Base-by-base conservation (phyloP, 1,140 invertebrate genomes). In the Daktulosphaira vitifoliae region DNA sequence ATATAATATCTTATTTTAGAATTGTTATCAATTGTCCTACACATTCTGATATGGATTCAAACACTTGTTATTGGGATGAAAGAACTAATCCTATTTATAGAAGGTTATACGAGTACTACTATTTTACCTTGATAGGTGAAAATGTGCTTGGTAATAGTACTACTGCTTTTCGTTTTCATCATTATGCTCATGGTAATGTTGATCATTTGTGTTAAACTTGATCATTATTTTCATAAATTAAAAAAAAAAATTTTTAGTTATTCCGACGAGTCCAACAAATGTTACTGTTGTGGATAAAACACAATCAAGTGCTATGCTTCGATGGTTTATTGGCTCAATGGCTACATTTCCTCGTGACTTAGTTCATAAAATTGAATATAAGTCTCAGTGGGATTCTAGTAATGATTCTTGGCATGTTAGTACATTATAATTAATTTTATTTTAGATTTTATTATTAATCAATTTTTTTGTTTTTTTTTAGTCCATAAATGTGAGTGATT, bases 311-410 rank as follows among this genome's bases (percentile, higher is more conserved):
- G 79, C 80, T 29, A 67, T 75, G 37, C 72, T 88, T 16, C 69
- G 72, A 23, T 88, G 86, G 85, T 71, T 65, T 15, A 72, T 85
- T 7, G 77, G 80, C 23, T 78, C 79, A 22, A 77, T 87, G 73
- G 69, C 76, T 46, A 77, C 75, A 66, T 82, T 86, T 68, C 77
- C 81, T 20, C 73, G 72, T 65, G 81, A 81, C 18, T 69, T 87
- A 5, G 73, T 78, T 59, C 79, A 83, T 68, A 78, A 78, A 72
- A 77, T 87, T 38, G 76, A 80, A 54, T 85, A 85, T 74, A 81
- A 82, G 68, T 81, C 80, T 66, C 77, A 81, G 68, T 82, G 80
- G 75, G 76, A 78, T 69, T 72, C 75, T 50, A 78, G 52, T 18
- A 56, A 81, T 46, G 74, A 71, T 65, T 81, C 79, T 77, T 81